Evolutionary conservation across 1,140 invertebrate genomes (phyloP).

Genomic region (Ylistrum balloti): DNA sequence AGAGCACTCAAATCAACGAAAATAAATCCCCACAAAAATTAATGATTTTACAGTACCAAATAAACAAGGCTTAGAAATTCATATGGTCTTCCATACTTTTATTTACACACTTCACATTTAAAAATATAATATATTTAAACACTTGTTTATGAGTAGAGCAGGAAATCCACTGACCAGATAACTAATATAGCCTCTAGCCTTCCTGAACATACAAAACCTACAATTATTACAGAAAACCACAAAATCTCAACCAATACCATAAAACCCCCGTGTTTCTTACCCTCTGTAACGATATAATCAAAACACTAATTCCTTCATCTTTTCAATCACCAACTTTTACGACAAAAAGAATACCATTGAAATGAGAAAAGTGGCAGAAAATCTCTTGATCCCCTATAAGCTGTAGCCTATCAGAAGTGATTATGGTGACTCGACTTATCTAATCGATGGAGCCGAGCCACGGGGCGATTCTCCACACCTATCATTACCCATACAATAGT

Average conservation of each 20-base stretch:
- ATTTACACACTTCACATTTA: too few species aligned
- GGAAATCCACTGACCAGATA: too few species aligned
- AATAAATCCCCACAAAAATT: too few species aligned
- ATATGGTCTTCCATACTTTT: too few species aligned
- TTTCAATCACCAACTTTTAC: not conserved
- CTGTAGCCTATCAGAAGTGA: constrained; percentile 1
- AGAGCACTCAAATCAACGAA: too few species aligned
- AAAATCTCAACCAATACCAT: not conserved
- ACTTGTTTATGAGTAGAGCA: too few species aligned
- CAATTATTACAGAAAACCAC: not conserved
- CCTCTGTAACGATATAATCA: not conserved
- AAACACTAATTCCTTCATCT: not conserved
- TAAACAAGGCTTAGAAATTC: too few species aligned
- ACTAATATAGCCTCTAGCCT: too few species aligned
- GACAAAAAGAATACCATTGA: constrained; percentile 29
- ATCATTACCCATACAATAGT: not conserved
- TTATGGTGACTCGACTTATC: not conserved
- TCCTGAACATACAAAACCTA: not conserved
- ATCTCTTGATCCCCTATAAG: constrained; percentile 7
- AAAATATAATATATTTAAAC: too few species aligned
- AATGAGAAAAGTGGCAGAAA: constrained; percentile 26
- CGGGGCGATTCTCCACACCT: not conserved
- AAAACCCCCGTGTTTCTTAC: not conserved
- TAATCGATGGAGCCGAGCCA: not conserved
- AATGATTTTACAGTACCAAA: too few species aligned